phyloP scores from a whole-genome alignment of 92 coral and sea anemone genomes.

The Plumapathes pennacea region DNA sequence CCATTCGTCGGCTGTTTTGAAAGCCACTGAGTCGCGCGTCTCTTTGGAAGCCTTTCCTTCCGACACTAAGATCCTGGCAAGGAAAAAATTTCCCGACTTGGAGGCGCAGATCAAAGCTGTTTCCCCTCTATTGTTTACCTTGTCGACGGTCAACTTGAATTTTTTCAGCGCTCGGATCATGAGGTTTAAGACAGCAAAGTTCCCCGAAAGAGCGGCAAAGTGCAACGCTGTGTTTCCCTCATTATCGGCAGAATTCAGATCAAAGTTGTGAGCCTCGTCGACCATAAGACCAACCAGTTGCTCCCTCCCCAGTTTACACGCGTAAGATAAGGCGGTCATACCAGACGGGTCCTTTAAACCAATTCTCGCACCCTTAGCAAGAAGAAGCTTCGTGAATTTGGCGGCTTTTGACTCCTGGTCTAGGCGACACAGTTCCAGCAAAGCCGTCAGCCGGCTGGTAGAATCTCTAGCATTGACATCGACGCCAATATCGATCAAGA shows the following conservation, averaged over 20 bases:
- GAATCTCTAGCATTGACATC: slow-evolving; percentile 67
- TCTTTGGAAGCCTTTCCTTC: slow-evolving; percentile 82
- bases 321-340: slow-evolving; percentile 67
- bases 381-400: slow-evolving; percentile 53
- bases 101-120: slow-evolving; percentile 82
- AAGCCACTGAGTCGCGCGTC: slow-evolving; percentile 55
- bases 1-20: slow-evolving; percentile 81
- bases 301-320: slow-evolving; percentile 72
- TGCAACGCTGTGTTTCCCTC: slow-evolving; percentile 84
- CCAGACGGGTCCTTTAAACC: slow-evolving; percentile 65
- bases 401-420: slow-evolving; percentile 82
- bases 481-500: slow-evolving; percentile 67
- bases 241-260: slow-evolving; percentile 65
- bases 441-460: slow-evolving; percentile 49
- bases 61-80: slow-evolving; percentile 63
- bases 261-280: slow-evolving; percentile 65
- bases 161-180: slow-evolving; percentile 52
- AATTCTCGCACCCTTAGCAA: slow-evolving; percentile 70
- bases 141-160: slow-evolving; percentile 74
- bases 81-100: slow-evolving; percentile 62
- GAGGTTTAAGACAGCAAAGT: slow-evolving; percentile 68
- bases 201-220: slow-evolving; percentile 73
- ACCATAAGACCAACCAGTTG: slow-evolving; percentile 74
- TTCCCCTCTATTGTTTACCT: slow-evolving; percentile 66
- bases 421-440: slow-evolving; percentile 77